Evolutionary conservation across 2,888 invertebrate genomes (phyloP), one percentile per base, ranked within the genome.

Genomic region (Pristionchus japonicus): DNA sequence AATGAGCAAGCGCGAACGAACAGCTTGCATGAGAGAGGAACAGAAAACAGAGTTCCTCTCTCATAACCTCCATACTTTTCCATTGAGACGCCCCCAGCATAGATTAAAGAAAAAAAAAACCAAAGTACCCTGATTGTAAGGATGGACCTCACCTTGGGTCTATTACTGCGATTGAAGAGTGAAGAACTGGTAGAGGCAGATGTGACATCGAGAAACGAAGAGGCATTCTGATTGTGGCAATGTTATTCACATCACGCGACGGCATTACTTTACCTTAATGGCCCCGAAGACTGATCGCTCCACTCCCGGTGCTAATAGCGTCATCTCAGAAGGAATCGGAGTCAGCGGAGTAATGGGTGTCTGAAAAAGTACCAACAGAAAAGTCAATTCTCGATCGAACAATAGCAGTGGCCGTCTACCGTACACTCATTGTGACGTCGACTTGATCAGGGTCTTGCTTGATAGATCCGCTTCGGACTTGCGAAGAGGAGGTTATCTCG

Each of bases 101-200:
- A n/a, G n/a, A n/a, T n/a, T n/a, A n/a, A n/a, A n/a, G n/a, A n/a
- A n/a, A n/a, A n/a, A n/a, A n/a, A n/a, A n/a, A n/a, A n/a, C n/a
- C n/a, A n/a, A n/a, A n/a, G n/a, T n/a, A n/a, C n/a, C n/a, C n/a
- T n/a, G n/a, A n/a, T n/a, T n/a, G n/a, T n/a, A n/a, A n/a, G n/a
- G n/a, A n/a, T n/a, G n/a, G n/a, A n/a, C n/a, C n/a, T 67, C 27
- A 77, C 77, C 43, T 77, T 77, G n/a, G 77, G 77, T n/a, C 77
- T 43, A 40, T 43, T 40, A 27, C 77, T 77, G 40, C 77, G 40
- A 47, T 77, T 77, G 77, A 43, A 77, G 20, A 70, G 17, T 1
- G 70, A 70, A 34, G 64, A 67, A 23, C 23, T 77, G 47, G 77
- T 43, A 6, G 77, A 77, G 27, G 77, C 77, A 6, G 43, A 77